Evolutionary conservation across 1,140 invertebrate species (phyloP), one percentile per base, ranked within the genome.

Genomic region (Micrasema longulum): DNA sequence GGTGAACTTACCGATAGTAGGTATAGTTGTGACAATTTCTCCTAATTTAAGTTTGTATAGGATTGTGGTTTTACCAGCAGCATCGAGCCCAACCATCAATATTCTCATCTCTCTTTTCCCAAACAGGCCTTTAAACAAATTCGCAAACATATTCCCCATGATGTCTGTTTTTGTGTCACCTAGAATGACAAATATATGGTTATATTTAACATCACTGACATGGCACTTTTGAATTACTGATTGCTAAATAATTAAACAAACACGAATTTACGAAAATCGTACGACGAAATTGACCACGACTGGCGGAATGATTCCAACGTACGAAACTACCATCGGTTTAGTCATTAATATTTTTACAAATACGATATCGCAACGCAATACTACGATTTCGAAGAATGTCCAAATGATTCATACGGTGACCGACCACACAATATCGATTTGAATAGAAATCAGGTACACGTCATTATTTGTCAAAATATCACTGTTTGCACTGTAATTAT

Each of bases 1-100:
- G 23, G 22, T n/a, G n/a, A 31, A 18, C 90, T 92, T 83, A 97
- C 97, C 97, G 90, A 99, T 99, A 78, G 97, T 99, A 78, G 97
- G 97, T 90, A 99, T 99, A 79, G 97, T 99, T 82, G 97, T 99
- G 79, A 99, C 97, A 89, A 99, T 97, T 94, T 99, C 97, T 83
- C 97, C 97, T 88, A 99, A 91, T 91, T 99, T 99, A 82, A 99
- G 91, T 91, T 99, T 99, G 90, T 99, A 99, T 86, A 99, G 89
- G 87, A 99, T 99, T 86, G 97, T 99, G 80, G 97, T 99, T 93
- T 99, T 99, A 88, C 97, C 97, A 87, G 97, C 97, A 80, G 96
- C 97, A 90, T 99, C 97, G 77, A 99, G 90, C 80, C 97, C 97
- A 77, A 91, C 97, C 96, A 98, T 98, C 84, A 98, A 89, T 91